Base-by-base conservation (phyloP, 2,888 invertebrate species). In the Tachystola acroxantha region DNA sequence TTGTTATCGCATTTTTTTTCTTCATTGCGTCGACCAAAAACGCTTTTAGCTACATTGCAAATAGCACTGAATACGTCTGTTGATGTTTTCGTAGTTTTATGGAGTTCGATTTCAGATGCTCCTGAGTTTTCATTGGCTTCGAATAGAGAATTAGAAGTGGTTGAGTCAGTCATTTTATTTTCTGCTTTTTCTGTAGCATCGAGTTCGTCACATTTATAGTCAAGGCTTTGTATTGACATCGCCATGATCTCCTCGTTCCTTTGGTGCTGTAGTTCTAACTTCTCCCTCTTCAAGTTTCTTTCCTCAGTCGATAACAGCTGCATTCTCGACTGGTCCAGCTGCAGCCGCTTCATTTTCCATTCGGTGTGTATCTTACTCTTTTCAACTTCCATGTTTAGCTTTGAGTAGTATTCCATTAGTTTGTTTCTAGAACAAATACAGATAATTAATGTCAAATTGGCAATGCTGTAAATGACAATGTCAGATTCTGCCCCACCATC, bases 321-420 rank as follows among this genome's bases (percentile, higher is more conserved):
- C 52, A 84, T 79, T 44, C 82, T 58, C 45, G 71, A 75, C 44
- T 86, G 78, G 40, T 84, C 85, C 43, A 85, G 53, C 49, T 80
- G 82, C 29, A 81, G 57, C 7, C 82, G 71, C 69, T 81, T 87
- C 31, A 86, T 81, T 53, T 89, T 88, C 90, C 90, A 90, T 47
- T 88, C 86, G 0, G 89, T 85, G 45, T 88, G 89, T 24, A 85
- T 61, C 42, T 86, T 85, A 40, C 89, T 87, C 47, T 84, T 88
- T 40, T 90, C 90, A 0, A 89, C 88, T 51, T 89, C 88, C 60
- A 87, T 86, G 24, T 88, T 89, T 27, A 92, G 59, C 53, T 90
- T 88, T n/a, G 89, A 85, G 51, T 92, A 92, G 60, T 91, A 91
- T 50, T 89, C 88, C 55, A 90, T 82, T 49, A 91, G 85, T 65